Evolutionary conservation across 2,888 invertebrate species (phyloP).

Genomic region (Nycteola revayana): DNA sequence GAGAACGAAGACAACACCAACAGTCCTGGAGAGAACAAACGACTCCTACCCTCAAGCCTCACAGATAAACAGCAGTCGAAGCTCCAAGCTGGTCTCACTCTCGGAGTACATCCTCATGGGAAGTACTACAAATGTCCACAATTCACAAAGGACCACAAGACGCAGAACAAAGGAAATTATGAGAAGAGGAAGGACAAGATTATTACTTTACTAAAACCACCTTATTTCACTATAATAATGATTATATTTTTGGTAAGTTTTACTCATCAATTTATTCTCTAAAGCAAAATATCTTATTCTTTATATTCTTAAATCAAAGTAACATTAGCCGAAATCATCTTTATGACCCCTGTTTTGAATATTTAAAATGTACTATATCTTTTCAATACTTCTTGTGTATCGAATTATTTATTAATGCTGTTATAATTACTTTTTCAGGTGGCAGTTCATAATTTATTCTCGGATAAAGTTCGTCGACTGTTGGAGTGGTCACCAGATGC

Average conservation of each 20-base stretch:
- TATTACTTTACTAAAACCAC: conserved; percentile 56
- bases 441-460: conserved; percentile 45
- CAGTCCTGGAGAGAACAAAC: conserved; percentile 57
- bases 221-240: conserved; percentile 68
- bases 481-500: conserved; percentile 62
- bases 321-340: no score
- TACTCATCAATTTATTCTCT: no score
- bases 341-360: no score
- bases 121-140: conserved; percentile 39
- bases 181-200: conserved; percentile 61
- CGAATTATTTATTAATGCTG: no score
- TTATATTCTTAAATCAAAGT: no score
- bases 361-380: no score
- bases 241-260: conserved; percentile 64
- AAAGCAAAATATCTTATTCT: no score
- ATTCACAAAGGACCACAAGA: conserved; percentile 27
- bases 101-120: conserved; percentile 43
- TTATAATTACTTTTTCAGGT: conserved; percentile 43
- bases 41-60: conserved; percentile 44
- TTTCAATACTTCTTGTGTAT: no score
- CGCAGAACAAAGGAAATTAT: conserved; percentile 49
- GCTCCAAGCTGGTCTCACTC: conserved; percentile 57
- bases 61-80: conserved; percentile 37
- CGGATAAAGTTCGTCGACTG: conserved; percentile 35
- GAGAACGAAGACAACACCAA: conserved; percentile 45